A percentile compares a stretch with the other conserved stretches of the same genome.
Evolutionary conservation across 2,888 invertebrate genomes (phyloP).

Genomic region (Apodemia mormo): DNA sequence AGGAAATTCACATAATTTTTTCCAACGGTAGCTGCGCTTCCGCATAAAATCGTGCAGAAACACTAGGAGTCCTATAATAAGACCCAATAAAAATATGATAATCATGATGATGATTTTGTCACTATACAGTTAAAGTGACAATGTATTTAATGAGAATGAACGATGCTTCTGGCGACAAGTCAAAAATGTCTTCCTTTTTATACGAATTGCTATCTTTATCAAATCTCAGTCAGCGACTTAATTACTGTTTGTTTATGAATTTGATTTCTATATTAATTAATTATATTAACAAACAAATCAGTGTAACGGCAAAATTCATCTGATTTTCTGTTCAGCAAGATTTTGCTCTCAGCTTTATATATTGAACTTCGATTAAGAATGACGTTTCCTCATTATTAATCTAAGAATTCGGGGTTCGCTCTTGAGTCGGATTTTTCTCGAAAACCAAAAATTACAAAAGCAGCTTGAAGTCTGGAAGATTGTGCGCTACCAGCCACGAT

Average conservation of each 20-base stretch:
- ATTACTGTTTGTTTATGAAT: slow-evolving; percentile 1
- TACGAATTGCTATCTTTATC: slow-evolving; percentile 4
- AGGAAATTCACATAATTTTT: slow-evolving; percentile 47
- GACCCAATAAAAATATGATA: slow-evolving; percentile 36
- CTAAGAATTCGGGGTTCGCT: no score
- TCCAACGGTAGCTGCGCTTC: slow-evolving; percentile 41
- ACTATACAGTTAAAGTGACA: background rate
- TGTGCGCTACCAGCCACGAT: no score
- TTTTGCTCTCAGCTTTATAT: slow-evolving; percentile 6
- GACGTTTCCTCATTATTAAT: background rate
- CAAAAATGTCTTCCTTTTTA: background rate
- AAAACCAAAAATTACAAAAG: no score
- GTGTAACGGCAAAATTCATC: background rate
- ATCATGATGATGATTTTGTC: slow-evolving; percentile 36
- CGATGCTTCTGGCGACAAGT: background rate
- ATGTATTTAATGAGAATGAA: background rate
- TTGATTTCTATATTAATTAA: background rate
- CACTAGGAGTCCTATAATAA: slow-evolving; percentile 33
- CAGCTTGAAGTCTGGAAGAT: no score
- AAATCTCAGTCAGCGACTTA: background rate
- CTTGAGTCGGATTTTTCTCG: no score
- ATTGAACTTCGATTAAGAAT: background rate
- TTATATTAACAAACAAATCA: background rate
- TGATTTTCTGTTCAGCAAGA: background rate
- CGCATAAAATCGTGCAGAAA: slow-evolving; percentile 37